Percentiles rank a stretch among this genome's conserved stretches.
Conservation (phyloP, 2,888 invertebrate genomes). For the Byasa hedistus region DNA sequence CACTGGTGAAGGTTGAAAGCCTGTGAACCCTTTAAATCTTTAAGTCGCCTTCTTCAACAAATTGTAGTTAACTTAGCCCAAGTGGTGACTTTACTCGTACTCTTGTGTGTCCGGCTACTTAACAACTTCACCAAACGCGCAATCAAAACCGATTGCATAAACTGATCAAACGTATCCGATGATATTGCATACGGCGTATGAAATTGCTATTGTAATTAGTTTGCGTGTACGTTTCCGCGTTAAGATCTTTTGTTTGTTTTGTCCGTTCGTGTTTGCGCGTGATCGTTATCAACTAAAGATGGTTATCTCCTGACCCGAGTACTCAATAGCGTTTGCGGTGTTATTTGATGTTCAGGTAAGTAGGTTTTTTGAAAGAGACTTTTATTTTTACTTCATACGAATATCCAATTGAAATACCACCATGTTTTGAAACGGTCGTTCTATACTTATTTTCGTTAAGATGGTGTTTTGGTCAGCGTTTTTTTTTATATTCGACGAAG, state of each 20-base stretch:
- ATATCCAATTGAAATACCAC: neutral
- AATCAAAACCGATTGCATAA: constrained; percentile 2
- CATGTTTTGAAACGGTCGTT: neutral
- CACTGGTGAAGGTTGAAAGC: too few species aligned
- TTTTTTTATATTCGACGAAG: too few species aligned
- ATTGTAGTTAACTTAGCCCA: too few species aligned
- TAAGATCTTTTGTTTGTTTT: constrained; percentile 22
- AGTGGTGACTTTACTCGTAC: too few species aligned
- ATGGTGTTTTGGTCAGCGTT: too few species aligned
- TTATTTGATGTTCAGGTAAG: constrained; percentile 9
- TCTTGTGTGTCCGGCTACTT: neutral
- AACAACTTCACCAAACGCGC: neutral
- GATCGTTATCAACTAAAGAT: constrained; percentile 18
- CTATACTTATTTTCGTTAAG: neutral
- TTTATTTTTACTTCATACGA: neutral
- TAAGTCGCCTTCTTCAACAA: too few species aligned
- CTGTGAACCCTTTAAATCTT: too few species aligned
- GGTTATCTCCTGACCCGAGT: constrained; percentile 15
- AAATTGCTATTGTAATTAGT: constrained; percentile 27
- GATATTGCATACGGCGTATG: constrained; percentile 25
- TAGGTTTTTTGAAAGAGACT: neutral
- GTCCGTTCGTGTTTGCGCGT: constrained; percentile 6
- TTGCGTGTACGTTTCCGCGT: constrained; percentile 26
- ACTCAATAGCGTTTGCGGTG: constrained; percentile 13
- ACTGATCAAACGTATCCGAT: constrained; percentile 29